These are phyloP conservation scores for Temnopleurus reevesii DNA, from an alignment of 53 echinoderm and acorn worm species.

Conservation along the genomic window DNA sequence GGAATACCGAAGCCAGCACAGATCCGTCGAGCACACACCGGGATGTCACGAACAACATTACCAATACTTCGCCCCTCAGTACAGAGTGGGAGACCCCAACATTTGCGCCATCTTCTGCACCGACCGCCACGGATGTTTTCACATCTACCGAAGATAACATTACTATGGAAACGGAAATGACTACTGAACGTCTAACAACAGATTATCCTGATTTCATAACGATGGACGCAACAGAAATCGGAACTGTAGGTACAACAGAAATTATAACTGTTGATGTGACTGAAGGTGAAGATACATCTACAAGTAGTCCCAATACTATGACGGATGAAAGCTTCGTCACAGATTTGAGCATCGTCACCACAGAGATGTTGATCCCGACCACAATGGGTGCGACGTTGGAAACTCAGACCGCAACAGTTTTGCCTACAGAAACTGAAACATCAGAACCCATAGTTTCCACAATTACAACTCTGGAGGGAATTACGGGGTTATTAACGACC, in stretches of 20 bases:
- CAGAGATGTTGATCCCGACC: neutral
- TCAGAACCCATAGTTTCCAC: too few species aligned
- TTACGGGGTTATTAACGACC: neutral
- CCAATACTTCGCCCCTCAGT: neutral
- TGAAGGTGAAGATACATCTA: neutral
- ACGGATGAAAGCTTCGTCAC: neutral
- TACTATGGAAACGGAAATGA: neutral
- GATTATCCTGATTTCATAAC: neutral
- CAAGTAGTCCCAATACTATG: neutral
- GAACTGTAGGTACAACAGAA: neutral
- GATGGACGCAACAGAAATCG: neutral
- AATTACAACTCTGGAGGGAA: neutral
- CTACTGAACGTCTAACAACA: neutral
- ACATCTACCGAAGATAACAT: neutral
- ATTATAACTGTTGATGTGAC: neutral
- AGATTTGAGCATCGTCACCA: neutral
- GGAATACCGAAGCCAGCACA: neutral
- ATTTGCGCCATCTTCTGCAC: neutral
- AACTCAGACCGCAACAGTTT: neutral
- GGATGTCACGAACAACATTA: neutral
- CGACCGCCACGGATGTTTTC: neutral
- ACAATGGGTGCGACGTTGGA: neutral
- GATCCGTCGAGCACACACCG: neutral
- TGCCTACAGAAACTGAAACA: neutral
- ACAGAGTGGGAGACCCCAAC: neutral